Evolutionary conservation across 2,797 vertebrate genomes (phyloP).

Genomic region (Lindbergichthys nudifrons): DNA sequence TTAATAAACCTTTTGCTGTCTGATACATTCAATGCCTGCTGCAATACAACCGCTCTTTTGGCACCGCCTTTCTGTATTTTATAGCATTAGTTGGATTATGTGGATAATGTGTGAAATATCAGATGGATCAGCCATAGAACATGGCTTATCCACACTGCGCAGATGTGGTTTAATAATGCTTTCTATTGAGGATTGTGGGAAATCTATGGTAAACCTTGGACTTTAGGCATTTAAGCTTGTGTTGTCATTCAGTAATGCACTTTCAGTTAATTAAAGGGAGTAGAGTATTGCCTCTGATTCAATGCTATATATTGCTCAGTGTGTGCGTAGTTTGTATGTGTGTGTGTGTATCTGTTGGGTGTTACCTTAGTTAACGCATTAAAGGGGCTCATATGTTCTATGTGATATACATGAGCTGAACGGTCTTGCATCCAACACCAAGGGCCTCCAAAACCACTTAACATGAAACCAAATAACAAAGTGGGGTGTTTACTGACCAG

Average conservation of each 20-base stretch:
- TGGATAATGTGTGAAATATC: constrained; percentile 34
- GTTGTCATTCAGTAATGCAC: constrained; percentile 13
- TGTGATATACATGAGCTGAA: constrained; percentile 3
- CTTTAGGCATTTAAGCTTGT: neutral
- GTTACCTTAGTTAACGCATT: constrained; percentile 8
- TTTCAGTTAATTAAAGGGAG: constrained; percentile 24
- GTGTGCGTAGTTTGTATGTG: neutral
- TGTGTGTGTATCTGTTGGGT: neutral
- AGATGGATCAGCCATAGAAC: constrained; percentile 1
- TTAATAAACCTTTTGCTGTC: constrained; percentile 24
- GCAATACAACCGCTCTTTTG: constrained; percentile 24
- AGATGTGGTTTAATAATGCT: constrained; percentile 13
- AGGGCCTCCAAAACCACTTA: neutral
- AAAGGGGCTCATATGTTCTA: constrained; percentile 11
- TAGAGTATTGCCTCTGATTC: constrained; percentile 20
- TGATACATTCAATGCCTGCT: constrained; percentile 1
- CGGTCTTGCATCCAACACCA: neutral
- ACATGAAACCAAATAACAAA: constrained; percentile 28
- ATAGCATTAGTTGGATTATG: constrained; percentile 17
- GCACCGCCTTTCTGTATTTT: neutral
- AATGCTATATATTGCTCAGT: constrained; percentile 9
- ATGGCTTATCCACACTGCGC: neutral
- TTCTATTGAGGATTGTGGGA: neutral
- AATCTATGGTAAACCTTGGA: constrained; percentile 2
- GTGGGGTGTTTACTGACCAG: constrained; percentile 24